These are phyloP conservation scores for Lipotes vexillifer DNA, from an alignment of 2,113 vertebrate genomes.

Conservation along the genomic window DNA sequence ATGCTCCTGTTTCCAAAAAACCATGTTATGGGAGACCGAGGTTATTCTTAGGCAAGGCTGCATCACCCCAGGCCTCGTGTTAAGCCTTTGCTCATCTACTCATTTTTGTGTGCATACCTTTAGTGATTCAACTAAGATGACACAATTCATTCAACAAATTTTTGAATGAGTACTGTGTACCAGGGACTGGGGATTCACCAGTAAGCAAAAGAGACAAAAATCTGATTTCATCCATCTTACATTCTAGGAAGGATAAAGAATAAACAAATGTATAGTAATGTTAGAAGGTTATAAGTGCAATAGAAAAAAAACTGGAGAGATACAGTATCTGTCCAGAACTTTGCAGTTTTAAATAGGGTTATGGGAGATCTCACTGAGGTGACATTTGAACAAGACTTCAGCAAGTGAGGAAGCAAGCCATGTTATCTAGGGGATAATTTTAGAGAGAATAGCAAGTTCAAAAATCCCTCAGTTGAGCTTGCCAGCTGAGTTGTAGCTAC, in stretches of 20 bases:
- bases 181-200: not conserved
- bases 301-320: not conserved
- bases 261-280: not conserved
- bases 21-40: not conserved
- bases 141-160: not conserved
- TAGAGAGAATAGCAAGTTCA: not conserved
- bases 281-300: not conserved
- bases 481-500: not conserved
- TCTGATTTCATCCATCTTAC: not conserved
- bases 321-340: not conserved
- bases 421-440: not conserved
- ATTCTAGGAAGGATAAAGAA: not conserved
- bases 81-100: not conserved
- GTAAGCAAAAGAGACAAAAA: not conserved
- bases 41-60: not conserved
- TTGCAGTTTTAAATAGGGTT: not conserved
- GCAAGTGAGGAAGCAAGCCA: not conserved
- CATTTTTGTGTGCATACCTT: not conserved
- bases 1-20: not conserved
- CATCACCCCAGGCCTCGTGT: not conserved
- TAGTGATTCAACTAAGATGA: not conserved
- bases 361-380: not conserved
- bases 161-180: not conserved
- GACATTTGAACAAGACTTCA: not conserved
- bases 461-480: not conserved